Evolutionary conservation across 2,888 invertebrate genomes (phyloP), one percentile per base, ranked within the genome.

Genomic region (Pollenia griseotomentosa): DNA sequence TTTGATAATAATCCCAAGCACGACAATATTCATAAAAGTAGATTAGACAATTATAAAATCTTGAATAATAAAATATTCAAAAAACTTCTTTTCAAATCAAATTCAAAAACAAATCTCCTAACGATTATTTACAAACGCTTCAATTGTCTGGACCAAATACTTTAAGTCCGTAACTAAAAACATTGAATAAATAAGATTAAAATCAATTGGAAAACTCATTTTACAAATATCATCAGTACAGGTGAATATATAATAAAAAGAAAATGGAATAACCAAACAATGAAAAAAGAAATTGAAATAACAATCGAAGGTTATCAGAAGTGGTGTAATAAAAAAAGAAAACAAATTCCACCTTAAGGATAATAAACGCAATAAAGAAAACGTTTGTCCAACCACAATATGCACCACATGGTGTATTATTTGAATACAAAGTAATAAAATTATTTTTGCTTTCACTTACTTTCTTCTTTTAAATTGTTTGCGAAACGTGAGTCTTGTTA

Each of bases 391-490:
- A 46, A 55, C 33, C 46, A 53, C 46, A 55, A 53, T 55, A 46
- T 55, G 46, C 33, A 55, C 63, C 68, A 81, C 63, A 65, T 73
- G 63, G 46, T 16, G 68, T 59, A 68, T 55, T 81, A 53, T 73
- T 63, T 73, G 63, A 71, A 80, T 55, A 73, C 44, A 46, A 8
- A 40, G 51, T 68, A 70, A 83, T 70, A 42, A 74, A 66, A 75
- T 48, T 83, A n/a, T 66, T 66, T 57, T 46, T n/a, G 48, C 2
- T 48, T 40, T n/a, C 9, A 40, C 11, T 51, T 65, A 42, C 7
- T n/a, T 16, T 63, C 14, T 53, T 19, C 40, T 40, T 53, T 68
- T 68, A 59, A 66, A 82, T 81, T 79, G 80, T 11, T 59, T 0
- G 33, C 44, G 51, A 55, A 61, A 80, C 71, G 71, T 73, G 55